A percentile compares a stretch with the other conserved stretches of the same genome.
Evolutionary conservation across 1,140 invertebrate genomes (phyloP).

Genomic region (Eufriesea mexicana): DNA sequence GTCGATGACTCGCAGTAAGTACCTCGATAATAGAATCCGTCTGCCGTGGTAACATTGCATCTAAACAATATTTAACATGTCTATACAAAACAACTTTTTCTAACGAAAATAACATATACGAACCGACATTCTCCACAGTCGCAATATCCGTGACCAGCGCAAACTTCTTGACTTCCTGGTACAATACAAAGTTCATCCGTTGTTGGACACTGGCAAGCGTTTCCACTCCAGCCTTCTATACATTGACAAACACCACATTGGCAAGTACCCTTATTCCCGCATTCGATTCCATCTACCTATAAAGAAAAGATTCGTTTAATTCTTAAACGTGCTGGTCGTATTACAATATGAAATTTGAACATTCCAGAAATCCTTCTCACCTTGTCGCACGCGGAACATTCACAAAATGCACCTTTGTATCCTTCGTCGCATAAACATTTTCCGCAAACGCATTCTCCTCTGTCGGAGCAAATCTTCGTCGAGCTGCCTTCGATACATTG

Average conservation of each 20-base stretch:
- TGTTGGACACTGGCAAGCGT: constrained; percentile 67
- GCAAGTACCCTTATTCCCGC: constrained; percentile 64
- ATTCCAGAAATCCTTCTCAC: constrained; percentile 22
- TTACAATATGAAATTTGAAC: not conserved
- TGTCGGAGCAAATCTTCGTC: constrained; percentile 59
- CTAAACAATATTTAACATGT: constrained; percentile 14
- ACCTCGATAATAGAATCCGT: constrained; percentile 67
- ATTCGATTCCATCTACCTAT: constrained; percentile 69
- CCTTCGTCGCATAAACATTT: constrained; percentile 67
- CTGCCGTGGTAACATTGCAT: constrained; percentile 65
- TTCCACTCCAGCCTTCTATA: constrained; percentile 67
- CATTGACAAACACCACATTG: constrained; percentile 68
- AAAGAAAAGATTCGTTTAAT: not conserved
- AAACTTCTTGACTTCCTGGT: constrained; percentile 68
- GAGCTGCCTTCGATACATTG: constrained; percentile 56
- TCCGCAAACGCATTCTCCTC: constrained; percentile 70
- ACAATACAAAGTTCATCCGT: constrained; percentile 61
- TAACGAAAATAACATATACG: not conserved
- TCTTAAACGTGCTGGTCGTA: not conserved
- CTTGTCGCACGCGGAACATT: constrained; percentile 70
- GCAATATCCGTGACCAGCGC: constrained; percentile 70
- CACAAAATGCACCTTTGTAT: constrained; percentile 68
- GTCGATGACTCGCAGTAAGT: constrained; percentile 71
- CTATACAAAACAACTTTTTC: not conserved
- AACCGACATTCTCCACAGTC: constrained; percentile 72